Evolutionary conservation across 2,113 vertebrate genomes (phyloP).

Genomic region (Chloebia gouldiae): DNA sequence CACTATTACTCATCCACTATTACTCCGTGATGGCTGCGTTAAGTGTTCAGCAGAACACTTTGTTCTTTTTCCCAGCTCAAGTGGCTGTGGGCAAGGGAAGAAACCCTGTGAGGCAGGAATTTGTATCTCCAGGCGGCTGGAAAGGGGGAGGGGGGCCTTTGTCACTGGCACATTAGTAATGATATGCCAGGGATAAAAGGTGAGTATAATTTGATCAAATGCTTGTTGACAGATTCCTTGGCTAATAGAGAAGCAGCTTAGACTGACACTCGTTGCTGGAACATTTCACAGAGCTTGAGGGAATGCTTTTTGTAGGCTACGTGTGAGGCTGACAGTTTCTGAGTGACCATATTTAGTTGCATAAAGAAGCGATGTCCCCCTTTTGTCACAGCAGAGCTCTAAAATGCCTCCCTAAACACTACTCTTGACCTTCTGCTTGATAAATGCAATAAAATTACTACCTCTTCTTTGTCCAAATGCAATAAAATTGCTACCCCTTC

Average conservation of each 20-base stretch:
- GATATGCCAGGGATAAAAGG: conserved; percentile 79
- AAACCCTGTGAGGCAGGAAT: conserved; percentile 62
- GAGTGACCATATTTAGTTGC: not conserved
- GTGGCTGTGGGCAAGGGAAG: conserved; percentile 39
- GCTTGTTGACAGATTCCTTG: conserved; percentile 68
- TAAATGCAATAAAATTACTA: conserved; percentile 9
- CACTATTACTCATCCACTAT: conserved; percentile 61
- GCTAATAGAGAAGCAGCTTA: conserved; percentile 67
- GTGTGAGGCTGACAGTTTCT: not conserved
- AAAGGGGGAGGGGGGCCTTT: conserved; percentile 64
- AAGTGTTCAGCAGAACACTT: conserved; percentile 35
- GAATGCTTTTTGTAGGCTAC: not conserved
- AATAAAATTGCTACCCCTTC: not conserved
- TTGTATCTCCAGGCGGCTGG: not conserved
- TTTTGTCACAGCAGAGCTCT: conserved; percentile 24
- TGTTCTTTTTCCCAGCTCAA: conserved; percentile 41
- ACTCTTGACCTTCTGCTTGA: not conserved
- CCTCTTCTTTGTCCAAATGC: conserved; percentile 12
- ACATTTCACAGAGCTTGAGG: not conserved
- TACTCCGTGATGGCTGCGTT: conserved; percentile 45
- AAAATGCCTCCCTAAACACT: not conserved
- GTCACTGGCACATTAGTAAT: conserved; percentile 69
- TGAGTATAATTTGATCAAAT: conserved; percentile 77
- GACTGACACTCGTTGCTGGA: conserved; percentile 21
- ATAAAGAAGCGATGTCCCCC: not conserved